Evolutionary conservation across 2,113 vertebrate genomes (phyloP).

Genomic region (Columba janthina): DNA sequence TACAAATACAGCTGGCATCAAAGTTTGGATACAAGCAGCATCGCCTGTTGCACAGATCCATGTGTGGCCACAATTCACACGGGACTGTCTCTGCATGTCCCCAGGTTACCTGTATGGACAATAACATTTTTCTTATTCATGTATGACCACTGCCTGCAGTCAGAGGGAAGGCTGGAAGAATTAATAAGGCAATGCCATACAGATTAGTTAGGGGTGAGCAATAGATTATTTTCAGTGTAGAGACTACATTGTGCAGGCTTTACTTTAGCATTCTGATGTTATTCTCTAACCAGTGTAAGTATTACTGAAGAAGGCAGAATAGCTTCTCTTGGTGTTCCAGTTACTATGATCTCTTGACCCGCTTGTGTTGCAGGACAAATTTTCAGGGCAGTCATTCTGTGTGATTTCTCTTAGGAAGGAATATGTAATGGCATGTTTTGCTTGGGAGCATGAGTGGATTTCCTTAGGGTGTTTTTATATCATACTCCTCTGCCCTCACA

Average conservation of each 20-base stretch:
- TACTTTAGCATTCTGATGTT: background rate
- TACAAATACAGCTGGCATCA: background rate
- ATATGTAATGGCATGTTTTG: background rate
- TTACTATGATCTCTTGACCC: background rate
- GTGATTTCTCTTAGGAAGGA: background rate
- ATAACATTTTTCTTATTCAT: background rate
- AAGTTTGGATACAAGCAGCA: background rate
- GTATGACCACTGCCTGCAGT: background rate
- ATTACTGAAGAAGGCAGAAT: background rate
- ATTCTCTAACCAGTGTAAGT: background rate
- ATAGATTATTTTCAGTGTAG: background rate
- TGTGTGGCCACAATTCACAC: background rate
- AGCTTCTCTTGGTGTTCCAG: background rate
- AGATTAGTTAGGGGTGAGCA: background rate
- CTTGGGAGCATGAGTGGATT: background rate
- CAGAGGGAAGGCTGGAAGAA: background rate
- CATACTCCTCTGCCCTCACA: background rate
- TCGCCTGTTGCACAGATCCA: background rate
- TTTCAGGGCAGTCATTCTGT: background rate
- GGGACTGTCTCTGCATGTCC: background rate
- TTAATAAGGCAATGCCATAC: background rate
- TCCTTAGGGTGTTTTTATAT: background rate
- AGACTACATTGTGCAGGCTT: background rate
- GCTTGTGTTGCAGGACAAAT: background rate
- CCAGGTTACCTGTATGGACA: background rate